These are phyloP conservation scores for Euzetes globulus DNA, from an alignment of 2,888 invertebrate species.

Conservation along the genomic window DNA sequence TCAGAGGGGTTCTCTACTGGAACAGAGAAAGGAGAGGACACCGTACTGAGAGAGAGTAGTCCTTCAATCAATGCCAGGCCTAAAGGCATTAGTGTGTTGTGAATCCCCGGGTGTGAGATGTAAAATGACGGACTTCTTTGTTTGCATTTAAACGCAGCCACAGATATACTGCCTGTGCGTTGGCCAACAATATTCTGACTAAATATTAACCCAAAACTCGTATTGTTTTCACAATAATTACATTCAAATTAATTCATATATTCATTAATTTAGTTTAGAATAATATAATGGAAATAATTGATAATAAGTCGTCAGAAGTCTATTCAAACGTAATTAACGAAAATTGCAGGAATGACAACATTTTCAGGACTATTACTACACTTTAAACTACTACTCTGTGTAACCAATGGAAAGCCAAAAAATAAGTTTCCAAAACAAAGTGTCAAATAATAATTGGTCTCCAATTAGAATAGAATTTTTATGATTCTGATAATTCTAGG, in stretches of 20 bases:
- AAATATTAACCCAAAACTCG: neutral
- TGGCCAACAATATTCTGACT: neutral
- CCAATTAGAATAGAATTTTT: neutral
- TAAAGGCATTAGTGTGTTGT: neutral
- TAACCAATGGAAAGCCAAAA: neutral
- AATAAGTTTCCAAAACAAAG: neutral
- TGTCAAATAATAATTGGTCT: neutral
- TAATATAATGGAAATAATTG: neutral
- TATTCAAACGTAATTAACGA: neutral
- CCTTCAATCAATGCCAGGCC: neutral
- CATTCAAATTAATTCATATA: neutral
- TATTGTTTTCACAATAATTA: neutral
- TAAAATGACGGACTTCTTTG: conserved; percentile 14
- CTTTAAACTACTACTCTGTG: neutral
- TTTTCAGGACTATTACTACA: neutral
- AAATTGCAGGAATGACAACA: neutral
- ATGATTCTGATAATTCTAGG: neutral
- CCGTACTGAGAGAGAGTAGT: neutral
- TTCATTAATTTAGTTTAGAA: neutral
- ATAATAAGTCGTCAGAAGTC: neutral
- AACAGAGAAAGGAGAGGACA: neutral
- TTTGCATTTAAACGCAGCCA: neutral
- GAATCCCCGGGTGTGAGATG: neutral
- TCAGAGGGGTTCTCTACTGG: neutral
- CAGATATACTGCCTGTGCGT: neutral